Conservation (phyloP, 2,113 vertebrate species). For the Epinephelus lanceolatus region DNA sequence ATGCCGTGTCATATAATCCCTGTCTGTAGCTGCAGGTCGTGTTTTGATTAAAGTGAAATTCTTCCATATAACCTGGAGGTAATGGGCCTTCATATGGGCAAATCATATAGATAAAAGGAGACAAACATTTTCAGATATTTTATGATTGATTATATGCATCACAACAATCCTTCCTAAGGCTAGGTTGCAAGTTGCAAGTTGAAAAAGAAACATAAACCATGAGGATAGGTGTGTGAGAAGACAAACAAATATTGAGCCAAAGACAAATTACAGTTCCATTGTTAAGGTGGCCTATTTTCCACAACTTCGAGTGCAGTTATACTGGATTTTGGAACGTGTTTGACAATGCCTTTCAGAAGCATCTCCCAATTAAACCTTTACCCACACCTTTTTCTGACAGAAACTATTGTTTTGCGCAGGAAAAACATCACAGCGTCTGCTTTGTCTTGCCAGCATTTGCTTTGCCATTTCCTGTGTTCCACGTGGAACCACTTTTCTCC, state of each 20-base stretch:
- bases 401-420: background rate
- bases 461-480: conserved; percentile 8
- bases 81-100: background rate
- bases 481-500: background rate
- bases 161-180: background rate
- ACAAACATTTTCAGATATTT: conserved; percentile 2
- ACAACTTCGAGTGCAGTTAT: background rate
- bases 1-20: conserved; percentile 26
- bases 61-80: background rate
- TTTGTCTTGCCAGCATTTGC: conserved; percentile 31
- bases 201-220: background rate
- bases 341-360: background rate
- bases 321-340: background rate
- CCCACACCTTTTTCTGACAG: background rate
- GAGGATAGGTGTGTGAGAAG: background rate
- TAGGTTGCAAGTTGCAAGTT: background rate
- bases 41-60: conserved; percentile 44
- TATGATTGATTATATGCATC: conserved; percentile 11
- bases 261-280: background rate
- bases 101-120: background rate
- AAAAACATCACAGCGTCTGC: conserved; percentile 15
- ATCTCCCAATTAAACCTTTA: background rate
- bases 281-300: background rate
- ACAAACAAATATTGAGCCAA: background rate
- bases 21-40: conserved; percentile 7